Evolutionary conservation across 2,888 invertebrate species (phyloP), one percentile per base, ranked within the genome.

Genomic region (Melieria picta): DNA sequence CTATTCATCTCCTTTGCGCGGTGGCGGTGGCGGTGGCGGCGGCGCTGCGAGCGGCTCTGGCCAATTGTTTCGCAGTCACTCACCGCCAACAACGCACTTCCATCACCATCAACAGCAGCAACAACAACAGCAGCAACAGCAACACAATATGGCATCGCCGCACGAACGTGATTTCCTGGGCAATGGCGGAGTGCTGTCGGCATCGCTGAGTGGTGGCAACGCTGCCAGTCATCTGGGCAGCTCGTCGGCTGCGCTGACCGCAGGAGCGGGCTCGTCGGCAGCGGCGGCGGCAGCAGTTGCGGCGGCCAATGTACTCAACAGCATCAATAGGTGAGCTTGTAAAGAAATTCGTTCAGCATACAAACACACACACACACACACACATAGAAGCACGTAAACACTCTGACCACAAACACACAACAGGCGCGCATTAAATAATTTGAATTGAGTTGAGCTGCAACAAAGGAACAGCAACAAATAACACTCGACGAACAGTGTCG

Each of bases 291-390:
- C 82, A 68, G 60, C 75, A 65, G 74, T 78, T 73, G 72, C 79
- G 76, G 76, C 85, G 63, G 78, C 81, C 78, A 85, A 83, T 71
- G 90, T 91, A 77, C 88, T 92, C 84, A 92, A 90, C 84, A 90
- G 89, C 87, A 91, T 91, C 84, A 92, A 90, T 86, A 90, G 91
- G 91, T 91, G 74, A 88, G 81, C 57, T 43, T 52, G 52, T 60
- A n/a, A 10, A 13, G 45, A 42, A 52, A 11, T 64, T 63, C 9
- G 30, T 30, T 63, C 30, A 30, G 30, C 30, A 30, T 2, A 30
- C 30, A 30, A 30, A 30, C 30, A 30, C 30, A 30, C 30, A 30
- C 2, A 30, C 30, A 30, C 30, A 30, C 30, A 30, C 30, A 30
- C 16, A 16, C 16, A 16, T 16, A 16, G 2, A 16, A 16, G 16